Evolutionary conservation across 2,113 vertebrate species (phyloP).

Genomic region (Corvus hawaiiensis): DNA sequence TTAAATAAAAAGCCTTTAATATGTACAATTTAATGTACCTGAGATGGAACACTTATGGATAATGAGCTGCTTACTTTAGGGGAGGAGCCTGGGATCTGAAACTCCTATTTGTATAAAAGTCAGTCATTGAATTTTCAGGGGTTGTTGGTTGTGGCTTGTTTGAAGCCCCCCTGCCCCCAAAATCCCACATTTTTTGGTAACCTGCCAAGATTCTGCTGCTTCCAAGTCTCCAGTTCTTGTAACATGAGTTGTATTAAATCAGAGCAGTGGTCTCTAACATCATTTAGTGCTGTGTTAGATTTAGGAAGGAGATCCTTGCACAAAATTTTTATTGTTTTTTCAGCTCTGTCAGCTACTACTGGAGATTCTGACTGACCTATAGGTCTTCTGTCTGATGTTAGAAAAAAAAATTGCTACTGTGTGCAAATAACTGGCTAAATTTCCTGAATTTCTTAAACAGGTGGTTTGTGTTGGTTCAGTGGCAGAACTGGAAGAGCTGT

Average conservation of each 20-base stretch:
- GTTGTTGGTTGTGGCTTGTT: background rate
- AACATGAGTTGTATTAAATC: background rate
- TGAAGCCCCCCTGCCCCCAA: rapidly evolving
- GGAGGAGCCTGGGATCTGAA: background rate
- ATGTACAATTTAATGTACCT: background rate
- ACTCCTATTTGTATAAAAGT: background rate
- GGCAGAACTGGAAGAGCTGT: conserved; percentile 87
- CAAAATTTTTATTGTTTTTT: background rate
- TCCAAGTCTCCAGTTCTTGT: background rate
- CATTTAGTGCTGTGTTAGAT: background rate
- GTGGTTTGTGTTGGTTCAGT: conserved; percentile 92
- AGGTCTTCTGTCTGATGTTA: background rate
- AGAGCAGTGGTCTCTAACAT: background rate
- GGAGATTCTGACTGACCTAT: background rate
- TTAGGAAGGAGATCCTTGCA: background rate
- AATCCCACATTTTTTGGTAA: background rate
- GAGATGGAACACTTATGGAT: background rate
- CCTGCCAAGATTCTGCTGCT: background rate
- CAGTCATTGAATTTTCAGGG: background rate
- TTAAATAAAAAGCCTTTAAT: background rate
- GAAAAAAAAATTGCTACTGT: background rate
- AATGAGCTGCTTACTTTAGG: background rate
- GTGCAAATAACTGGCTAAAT: background rate
- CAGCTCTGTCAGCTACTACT: background rate
- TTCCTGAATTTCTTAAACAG: conserved; percentile 61